A percentile compares a stretch with the other conserved stretches of the same genome.
Conservation (phyloP, 1,140 invertebrate species). For the Tribolium castaneum region DNA sequence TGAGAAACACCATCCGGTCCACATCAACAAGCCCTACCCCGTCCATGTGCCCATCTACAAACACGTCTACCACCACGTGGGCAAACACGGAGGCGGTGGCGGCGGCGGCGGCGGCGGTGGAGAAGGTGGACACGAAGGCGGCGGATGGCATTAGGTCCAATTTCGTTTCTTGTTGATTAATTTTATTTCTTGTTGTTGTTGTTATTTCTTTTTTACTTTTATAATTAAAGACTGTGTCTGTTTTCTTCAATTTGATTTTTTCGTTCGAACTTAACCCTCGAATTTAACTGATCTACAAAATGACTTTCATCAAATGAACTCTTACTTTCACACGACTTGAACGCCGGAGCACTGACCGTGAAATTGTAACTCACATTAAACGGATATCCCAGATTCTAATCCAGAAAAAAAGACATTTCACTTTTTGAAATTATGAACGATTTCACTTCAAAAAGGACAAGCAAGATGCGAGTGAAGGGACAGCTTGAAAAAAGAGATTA, state of each 20-base stretch:
- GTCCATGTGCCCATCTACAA: constrained; percentile 85
- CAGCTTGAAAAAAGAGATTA: background rate
- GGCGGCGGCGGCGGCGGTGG: constrained; percentile 42
- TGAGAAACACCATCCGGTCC: constrained; percentile 80
- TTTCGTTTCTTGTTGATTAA: constrained; percentile 19
- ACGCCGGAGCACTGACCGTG: constrained; percentile 44
- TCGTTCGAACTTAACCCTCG: background rate
- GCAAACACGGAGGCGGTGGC: constrained; percentile 52
- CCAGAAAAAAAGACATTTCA: constrained; percentile 11
- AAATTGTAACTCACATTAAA: constrained; percentile 35
- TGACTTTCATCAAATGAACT: constrained; percentile 44
- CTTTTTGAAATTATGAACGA: constrained; percentile 1
- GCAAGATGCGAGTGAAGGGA: background rate
- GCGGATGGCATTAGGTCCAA: constrained; percentile 48
- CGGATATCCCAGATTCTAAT: constrained; percentile 7
- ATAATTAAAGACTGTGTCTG: constrained; percentile 36
- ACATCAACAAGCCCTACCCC: constrained; percentile 78
- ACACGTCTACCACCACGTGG: constrained; percentile 73
- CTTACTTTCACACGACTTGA: constrained; percentile 46
- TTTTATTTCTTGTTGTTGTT: constrained; percentile 46
- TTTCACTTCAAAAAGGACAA: constrained; percentile 26
- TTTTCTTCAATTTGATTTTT: background rate
- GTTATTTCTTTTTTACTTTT: constrained; percentile 37
- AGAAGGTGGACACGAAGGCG: constrained; percentile 46
- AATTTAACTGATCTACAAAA: background rate